Percentiles rank a stretch among this genome's conserved stretches.
Conservation (phyloP, 2,113 vertebrate genomes). For the Tragelaphus buxtoni region DNA sequence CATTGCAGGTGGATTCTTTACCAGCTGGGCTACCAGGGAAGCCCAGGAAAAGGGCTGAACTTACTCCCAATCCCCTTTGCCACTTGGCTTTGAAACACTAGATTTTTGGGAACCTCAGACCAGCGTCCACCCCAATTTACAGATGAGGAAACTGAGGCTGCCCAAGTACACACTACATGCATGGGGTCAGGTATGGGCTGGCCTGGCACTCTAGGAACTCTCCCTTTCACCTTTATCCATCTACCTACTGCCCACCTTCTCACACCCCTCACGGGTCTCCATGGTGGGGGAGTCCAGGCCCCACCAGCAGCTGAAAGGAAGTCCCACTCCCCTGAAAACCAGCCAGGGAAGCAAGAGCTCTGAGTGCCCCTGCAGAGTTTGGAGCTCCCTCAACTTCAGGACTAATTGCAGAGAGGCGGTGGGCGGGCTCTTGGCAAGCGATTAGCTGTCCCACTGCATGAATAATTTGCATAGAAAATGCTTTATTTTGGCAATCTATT, state of each 20-base stretch:
- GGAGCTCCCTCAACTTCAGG: constrained; percentile 89
- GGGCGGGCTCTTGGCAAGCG: constrained; percentile 90
- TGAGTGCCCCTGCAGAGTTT: constrained; percentile 82
- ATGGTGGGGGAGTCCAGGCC: neutral
- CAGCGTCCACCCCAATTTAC: neutral
- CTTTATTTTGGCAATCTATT: constrained; percentile 99
- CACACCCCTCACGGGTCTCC: neutral
- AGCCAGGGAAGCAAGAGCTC: constrained; percentile 78
- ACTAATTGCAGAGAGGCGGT: constrained; percentile 98
- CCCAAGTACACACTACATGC: neutral
- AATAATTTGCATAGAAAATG: constrained; percentile 99
- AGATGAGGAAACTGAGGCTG: neutral
- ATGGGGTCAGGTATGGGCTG: neutral
- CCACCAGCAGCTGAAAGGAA: constrained; percentile 65
- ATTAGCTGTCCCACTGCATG: constrained; percentile 99
- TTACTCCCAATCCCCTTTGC: neutral
- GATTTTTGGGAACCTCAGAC: neutral
- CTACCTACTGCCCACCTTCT: neutral
- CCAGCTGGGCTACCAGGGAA: neutral
- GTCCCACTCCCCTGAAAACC: constrained; percentile 78
- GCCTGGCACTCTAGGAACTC: neutral
- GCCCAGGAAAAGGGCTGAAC: neutral
- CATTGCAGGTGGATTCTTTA: neutral
- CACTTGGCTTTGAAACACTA: neutral
- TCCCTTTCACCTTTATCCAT: neutral